phyloP scores from a whole-genome alignment of 1,140 invertebrate genomes.

The Drosophila nasuta region DNA sequence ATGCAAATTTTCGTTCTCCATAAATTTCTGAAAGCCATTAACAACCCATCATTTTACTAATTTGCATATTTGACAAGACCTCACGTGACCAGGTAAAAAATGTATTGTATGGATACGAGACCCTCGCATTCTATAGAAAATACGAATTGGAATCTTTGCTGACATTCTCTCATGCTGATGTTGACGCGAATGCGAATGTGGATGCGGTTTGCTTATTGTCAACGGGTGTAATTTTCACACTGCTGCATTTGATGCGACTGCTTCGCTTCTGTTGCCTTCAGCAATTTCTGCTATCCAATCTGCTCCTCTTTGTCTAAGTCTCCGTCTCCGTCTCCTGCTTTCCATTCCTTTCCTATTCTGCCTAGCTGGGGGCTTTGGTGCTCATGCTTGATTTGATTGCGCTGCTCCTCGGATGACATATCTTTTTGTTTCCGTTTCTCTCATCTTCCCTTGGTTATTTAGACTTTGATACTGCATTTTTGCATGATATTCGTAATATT shows the following conservation, averaged over 20 bases:
- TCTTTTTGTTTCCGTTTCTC: slow-evolving; percentile 24
- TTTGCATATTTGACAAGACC: slow-evolving; percentile 33
- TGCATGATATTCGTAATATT: slow-evolving; percentile 64
- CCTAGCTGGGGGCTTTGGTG: neutral
- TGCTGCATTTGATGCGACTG: slow-evolving; percentile 17
- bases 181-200: neutral
- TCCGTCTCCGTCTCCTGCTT: neutral
- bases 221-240: slow-evolving; percentile 69
- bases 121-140: slow-evolving; percentile 38
- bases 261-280: slow-evolving; percentile 13
- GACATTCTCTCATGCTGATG: slow-evolving; percentile 13
- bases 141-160: slow-evolving; percentile 51
- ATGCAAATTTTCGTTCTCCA: no score
- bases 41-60: slow-evolving; percentile 9
- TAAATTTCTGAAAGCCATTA: slow-evolving; percentile 21
- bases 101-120: neutral
- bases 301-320: neutral
- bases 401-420: slow-evolving; percentile 44
- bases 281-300: slow-evolving; percentile 22
- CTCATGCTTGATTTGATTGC: slow-evolving; percentile 68
- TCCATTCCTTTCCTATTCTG: neutral
- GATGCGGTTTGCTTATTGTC: slow-evolving; percentile 52
- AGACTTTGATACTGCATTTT: slow-evolving; percentile 55
- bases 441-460: slow-evolving; percentile 23
- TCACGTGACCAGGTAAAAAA: slow-evolving; percentile 9